Percentiles rank a stretch among this genome's conserved stretches.
phyloP scores from a whole-genome alignment of 2,888 invertebrate genomes.

The Euzetes globulus region DNA sequence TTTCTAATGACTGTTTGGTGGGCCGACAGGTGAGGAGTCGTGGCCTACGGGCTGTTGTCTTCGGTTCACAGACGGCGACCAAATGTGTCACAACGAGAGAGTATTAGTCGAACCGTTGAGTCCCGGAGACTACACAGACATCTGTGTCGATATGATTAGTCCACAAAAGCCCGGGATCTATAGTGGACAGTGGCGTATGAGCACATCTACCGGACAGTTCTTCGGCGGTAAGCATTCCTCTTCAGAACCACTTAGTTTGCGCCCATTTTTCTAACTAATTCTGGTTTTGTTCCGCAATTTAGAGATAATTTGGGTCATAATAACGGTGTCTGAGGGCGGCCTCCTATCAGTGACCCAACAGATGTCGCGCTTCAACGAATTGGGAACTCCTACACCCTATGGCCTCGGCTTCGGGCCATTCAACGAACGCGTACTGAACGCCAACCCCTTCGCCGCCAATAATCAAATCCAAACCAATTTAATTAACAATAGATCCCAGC shows the following conservation, averaged over 20 bases:
- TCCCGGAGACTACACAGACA: constrained; percentile 66
- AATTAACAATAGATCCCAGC: not conserved
- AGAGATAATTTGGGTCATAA: constrained; percentile 74
- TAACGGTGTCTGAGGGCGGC: constrained; percentile 70
- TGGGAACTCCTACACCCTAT: constrained; percentile 49
- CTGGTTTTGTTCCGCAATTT: constrained; percentile 41
- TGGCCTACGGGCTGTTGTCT: constrained; percentile 76
- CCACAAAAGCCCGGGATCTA: constrained; percentile 66
- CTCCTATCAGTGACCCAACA: constrained; percentile 73
- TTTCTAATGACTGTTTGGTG: not conserved
- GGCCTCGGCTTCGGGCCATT: constrained; percentile 36
- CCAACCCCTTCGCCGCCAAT: constrained; percentile 42
- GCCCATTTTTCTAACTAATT: constrained; percentile 6
- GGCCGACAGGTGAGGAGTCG: constrained; percentile 54
- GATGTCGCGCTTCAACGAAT: constrained; percentile 56
- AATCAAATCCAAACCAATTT: not conserved
- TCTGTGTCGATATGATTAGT: constrained; percentile 70
- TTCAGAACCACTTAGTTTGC: not conserved
- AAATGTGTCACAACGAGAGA: constrained; percentile 54
- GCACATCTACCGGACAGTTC: constrained; percentile 74
- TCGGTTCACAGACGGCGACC: constrained; percentile 62
- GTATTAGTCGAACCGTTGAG: constrained; percentile 62
- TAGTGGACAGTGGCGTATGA: constrained; percentile 81
- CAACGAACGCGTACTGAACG: constrained; percentile 32
- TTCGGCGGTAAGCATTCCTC: constrained; percentile 67